Evolutionary conservation across 2,888 invertebrate species (phyloP), one percentile per base, ranked within the genome.

Genomic region (Anthoptus insignis): DNA sequence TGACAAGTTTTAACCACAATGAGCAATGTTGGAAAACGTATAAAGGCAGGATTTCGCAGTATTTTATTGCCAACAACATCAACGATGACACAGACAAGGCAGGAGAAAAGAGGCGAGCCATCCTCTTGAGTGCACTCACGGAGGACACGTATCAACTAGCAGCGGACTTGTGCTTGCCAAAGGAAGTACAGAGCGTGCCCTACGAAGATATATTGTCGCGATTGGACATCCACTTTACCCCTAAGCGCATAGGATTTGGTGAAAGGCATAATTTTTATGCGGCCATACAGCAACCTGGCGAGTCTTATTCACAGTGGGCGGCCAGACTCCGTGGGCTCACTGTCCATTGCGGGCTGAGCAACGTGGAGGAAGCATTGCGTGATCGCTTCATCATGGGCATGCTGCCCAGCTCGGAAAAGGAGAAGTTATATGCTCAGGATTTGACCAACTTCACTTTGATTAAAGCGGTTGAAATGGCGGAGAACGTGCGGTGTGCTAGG

Each of bases 331-430:
- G 52, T 27, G 27, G 27, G 8, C 27, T 27, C 27, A 27, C 27
- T 27, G 27, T 8, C 27, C 27, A 27, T 27, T 27, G 27, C 27
- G 27, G 27, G 27, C 8, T 27, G 4, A 16, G 29, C 4, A 52
- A 29, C 16, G 57, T 74, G 0, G 74, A 73, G 11, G 74, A 74
- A 32, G 61, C 69, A 3, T 21, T 73, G 8, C 58, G 72, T 1
- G 74, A 74, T 21, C 47, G 53, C 6, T 73, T 73, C 22, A 53
- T 73, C 1, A 73, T 72, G 71, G 72, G 70, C 0, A 72, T 75
- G 75, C 21, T 56, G 37, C 47, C 71, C 19, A 73, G 74, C 6
- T 34, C 49, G 11, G 59, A 59, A 34, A 47, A 49, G 32, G 49
- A 59, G 47, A 59, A 59, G 14, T 14, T 59, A 49, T 59, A 49